Conservation (phyloP, 2,113 vertebrate genomes). For the Rostratula benghalensis region DNA sequence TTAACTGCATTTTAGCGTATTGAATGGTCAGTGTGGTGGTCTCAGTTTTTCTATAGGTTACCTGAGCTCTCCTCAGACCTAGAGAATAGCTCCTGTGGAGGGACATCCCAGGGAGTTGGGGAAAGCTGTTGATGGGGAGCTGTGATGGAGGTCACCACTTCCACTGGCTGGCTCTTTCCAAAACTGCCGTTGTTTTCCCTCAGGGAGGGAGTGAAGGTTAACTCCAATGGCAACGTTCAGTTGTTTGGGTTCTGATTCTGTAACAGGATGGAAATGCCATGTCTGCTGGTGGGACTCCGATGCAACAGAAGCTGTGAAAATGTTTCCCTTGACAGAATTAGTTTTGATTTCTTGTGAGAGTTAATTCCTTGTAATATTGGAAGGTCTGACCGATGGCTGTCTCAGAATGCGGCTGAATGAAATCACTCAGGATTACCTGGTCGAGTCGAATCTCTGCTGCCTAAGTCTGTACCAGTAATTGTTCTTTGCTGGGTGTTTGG, state of each 20-base stretch:
- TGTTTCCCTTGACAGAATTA: not conserved
- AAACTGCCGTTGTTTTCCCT: not conserved
- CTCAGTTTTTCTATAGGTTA: not conserved
- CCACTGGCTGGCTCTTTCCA: not conserved
- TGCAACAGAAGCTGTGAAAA: not conserved
- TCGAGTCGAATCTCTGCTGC: conserved; percentile 12
- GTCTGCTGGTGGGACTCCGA: not conserved
- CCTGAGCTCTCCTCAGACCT: not conserved
- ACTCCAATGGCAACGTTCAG: not conserved
- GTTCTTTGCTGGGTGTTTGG: not conserved
- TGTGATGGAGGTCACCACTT: not conserved
- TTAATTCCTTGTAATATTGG: not conserved
- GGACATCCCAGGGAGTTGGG: too few relatives aligned
- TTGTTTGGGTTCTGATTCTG: not conserved
- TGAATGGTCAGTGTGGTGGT: not conserved
- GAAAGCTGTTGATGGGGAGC: not conserved
- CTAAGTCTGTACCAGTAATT: conserved; percentile 3
- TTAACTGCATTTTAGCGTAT: not conserved
- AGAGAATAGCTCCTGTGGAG: too few relatives aligned
- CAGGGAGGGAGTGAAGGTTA: not conserved
- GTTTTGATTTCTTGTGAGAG: conserved; percentile 4
- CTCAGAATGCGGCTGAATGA: not conserved
- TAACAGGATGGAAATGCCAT: not conserved
- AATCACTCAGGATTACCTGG: not conserved
- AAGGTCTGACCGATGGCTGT: not conserved